Conservation (phyloP, 2,113 vertebrate species). For the Lepus europaeus region DNA sequence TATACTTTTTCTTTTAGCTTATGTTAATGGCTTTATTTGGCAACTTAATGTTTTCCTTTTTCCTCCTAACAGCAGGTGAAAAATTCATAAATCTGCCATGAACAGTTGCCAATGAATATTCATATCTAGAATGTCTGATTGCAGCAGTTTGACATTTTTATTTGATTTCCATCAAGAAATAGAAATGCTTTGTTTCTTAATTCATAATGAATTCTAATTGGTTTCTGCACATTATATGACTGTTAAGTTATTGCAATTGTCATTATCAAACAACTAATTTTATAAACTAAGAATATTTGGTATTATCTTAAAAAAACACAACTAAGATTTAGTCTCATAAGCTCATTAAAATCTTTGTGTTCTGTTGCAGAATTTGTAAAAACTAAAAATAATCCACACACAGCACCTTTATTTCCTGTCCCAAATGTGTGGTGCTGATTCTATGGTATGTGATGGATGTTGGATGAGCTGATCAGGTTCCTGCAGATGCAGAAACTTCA, state of each 20-base stretch:
- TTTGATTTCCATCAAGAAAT: constrained; percentile 87
- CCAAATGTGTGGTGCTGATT: not conserved
- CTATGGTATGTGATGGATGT: not conserved
- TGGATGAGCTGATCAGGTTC: not conserved
- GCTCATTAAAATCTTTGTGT: not conserved
- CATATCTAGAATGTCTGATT: constrained; percentile 90
- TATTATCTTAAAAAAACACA: constrained; percentile 18
- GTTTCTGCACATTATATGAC: constrained; percentile 82
- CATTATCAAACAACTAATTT: constrained; percentile 81
- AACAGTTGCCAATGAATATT: constrained; percentile 94
- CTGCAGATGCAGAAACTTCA: not conserved
- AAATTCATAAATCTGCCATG: constrained; percentile 92
- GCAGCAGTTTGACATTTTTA: constrained; percentile 90
- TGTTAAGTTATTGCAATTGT: constrained; percentile 84
- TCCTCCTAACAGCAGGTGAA: constrained; percentile 90
- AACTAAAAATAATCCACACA: not conserved
- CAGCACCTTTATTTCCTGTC: not conserved
- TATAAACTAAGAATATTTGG: constrained; percentile 72
- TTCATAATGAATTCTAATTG: constrained; percentile 85
- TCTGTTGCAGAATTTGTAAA: not conserved
- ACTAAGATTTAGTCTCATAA: constrained; percentile 51
- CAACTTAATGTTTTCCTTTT: constrained; percentile 89
- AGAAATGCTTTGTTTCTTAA: constrained; percentile 85
- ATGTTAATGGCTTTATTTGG: constrained; percentile 91
- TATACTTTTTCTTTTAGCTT: constrained; percentile 86